Evolutionary conservation across 2,888 invertebrate species (phyloP).

Genomic region (Diabrotica balteata): DNA sequence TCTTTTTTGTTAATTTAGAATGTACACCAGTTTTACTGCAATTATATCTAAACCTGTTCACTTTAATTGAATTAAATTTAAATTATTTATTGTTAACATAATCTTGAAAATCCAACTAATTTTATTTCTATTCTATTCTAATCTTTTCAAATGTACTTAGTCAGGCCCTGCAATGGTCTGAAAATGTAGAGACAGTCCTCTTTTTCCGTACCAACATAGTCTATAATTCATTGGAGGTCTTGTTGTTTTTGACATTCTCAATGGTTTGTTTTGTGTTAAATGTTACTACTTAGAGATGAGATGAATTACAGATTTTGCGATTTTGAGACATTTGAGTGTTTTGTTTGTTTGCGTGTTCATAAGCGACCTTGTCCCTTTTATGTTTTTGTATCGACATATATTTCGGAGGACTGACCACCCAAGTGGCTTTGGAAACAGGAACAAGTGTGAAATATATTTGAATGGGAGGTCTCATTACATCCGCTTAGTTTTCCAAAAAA

Average conservation of each 20-base stretch:
- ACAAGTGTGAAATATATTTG: no score
- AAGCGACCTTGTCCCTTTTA: constrained; percentile 13
- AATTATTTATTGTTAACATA: no score
- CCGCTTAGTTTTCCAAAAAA: no score
- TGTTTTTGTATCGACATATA: constrained; percentile 2
- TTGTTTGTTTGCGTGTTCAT: constrained; percentile 10
- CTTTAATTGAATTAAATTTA: no score
- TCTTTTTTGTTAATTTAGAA: no score
- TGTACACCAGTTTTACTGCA: no score
- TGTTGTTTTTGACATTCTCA: constrained; percentile 39
- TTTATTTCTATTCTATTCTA: no score
- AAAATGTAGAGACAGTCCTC: not conserved
- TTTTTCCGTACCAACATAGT: constrained; percentile 8
- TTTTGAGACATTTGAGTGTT: constrained; percentile 11
- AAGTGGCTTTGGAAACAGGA: not conserved
- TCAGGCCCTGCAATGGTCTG: not conserved
- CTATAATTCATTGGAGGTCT: constrained; percentile 37
- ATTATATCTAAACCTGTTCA: no score
- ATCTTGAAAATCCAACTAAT: no score
- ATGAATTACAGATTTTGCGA: constrained; percentile 19
- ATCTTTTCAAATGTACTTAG: not conserved
- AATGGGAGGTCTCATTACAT: no score
- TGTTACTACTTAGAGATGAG: constrained; percentile 25
- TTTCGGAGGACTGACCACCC: constrained; percentile 3
- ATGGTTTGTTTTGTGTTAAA: constrained; percentile 40